Conservation (phyloP, 2,888 invertebrate species). For the Xestobium rufovillosum region DNA sequence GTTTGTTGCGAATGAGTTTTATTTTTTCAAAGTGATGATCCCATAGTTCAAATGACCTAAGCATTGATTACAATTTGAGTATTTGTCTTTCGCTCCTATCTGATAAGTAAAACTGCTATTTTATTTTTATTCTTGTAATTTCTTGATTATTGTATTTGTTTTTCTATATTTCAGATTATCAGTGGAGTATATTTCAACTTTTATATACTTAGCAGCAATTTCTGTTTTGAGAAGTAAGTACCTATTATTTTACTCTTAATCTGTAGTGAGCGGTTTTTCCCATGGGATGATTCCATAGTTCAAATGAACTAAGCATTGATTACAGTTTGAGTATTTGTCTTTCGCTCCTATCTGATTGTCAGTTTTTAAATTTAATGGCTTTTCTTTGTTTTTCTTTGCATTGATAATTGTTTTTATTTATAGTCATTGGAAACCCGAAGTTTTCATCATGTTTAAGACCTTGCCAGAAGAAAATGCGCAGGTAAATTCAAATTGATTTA, state of each 20-base stretch:
- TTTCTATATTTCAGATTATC: too few species aligned
- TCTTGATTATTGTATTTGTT: too few species aligned
- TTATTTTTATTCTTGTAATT: not conserved
- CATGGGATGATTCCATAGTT: conserved; percentile 39
- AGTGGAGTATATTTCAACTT: too few species aligned
- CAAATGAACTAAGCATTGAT: conserved; percentile 36
- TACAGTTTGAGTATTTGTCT: conserved; percentile 31
- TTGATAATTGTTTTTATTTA: too few species aligned
- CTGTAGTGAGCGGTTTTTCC: conserved; percentile 3
- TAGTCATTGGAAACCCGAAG: too few species aligned
- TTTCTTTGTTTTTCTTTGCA: too few species aligned
- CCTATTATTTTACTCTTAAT: not conserved
- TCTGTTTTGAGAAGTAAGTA: not conserved
- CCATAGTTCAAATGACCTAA: conserved; percentile 19
- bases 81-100: conserved; percentile 32
- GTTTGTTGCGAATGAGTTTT: too few species aligned
- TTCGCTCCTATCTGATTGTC: conserved; percentile 38
- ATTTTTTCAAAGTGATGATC: conserved; percentile 7
- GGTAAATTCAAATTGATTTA: too few species aligned
- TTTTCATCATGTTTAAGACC: too few species aligned
- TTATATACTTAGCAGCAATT: too few species aligned
- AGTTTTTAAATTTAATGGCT: too few species aligned
- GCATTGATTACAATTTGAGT: conserved; percentile 17
- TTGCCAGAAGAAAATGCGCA: too few species aligned
- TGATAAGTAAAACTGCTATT: conserved; percentile 17